phyloP scores from a whole-genome alignment of 2,888 invertebrate species.

The Mactromeris polynyma region DNA sequence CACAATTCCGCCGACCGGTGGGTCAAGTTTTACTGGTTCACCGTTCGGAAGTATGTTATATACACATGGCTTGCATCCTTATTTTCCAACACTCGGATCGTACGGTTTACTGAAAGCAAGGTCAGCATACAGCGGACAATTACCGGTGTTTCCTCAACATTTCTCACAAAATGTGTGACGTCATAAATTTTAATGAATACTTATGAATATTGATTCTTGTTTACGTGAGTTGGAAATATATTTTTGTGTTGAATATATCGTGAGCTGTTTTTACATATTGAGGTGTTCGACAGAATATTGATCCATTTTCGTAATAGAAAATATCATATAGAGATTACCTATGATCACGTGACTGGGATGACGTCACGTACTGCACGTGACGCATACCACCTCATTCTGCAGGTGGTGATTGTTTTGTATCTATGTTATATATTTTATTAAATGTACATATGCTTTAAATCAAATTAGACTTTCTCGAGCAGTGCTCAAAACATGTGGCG shows the following conservation, averaged over 20 bases:
- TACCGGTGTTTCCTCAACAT: constrained; percentile 75
- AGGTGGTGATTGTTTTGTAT: not conserved
- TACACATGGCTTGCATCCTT: constrained; percentile 82
- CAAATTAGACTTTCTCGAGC: not conserved
- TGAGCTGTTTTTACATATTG: not conserved
- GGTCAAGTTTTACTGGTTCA: constrained; percentile 77
- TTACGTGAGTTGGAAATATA: not conserved
- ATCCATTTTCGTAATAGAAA: not conserved
- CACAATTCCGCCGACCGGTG: constrained; percentile 79
- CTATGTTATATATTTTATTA: not conserved
- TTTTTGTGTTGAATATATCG: not conserved
- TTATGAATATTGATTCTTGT: not conserved
- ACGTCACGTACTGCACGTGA: not conserved
- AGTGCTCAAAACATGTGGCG: constrained; percentile 5
- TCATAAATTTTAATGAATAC: not conserved
- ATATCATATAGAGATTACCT: not conserved
- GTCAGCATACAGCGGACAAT: constrained; percentile 76
- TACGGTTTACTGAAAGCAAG: constrained; percentile 81
- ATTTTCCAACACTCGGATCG: constrained; percentile 81
- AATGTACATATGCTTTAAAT: constrained; percentile 1
- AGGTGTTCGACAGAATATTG: not conserved
- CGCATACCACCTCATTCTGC: not conserved
- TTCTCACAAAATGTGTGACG: constrained; percentile 63
- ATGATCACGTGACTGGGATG: not conserved
- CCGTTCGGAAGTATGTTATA: constrained; percentile 82